Evolutionary conservation across 2,113 vertebrate genomes (phyloP), one percentile per base, ranked within the genome.

Genomic region (Corydoras maculifer): DNA sequence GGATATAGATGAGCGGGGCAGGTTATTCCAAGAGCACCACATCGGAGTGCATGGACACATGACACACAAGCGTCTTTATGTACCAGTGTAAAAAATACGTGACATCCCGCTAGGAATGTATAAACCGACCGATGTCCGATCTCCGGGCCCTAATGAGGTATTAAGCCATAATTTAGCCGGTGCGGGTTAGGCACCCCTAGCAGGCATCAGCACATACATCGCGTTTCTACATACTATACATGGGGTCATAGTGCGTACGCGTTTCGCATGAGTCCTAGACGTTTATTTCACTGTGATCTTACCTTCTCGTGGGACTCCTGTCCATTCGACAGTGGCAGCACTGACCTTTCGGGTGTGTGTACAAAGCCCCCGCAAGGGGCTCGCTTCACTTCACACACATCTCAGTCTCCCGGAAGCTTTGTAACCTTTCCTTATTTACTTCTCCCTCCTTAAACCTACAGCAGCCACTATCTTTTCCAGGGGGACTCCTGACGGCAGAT

Each of bases 241-340:
- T 64, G 53, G 51, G 58, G 53, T 64, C 76, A 76, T 79, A 74
- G 73, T 72, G 61, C 74, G 80, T 58, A 61, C 66, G 71, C 79
- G 58, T 76, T 75, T 32, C 64, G 85, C 76, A 86, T 80, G 77
- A 65, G 77, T 68, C 81, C 53, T 69, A 76, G 81, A 87, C 83
- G 75, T 49, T 61, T 79, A 71, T 76, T 78, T 62, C 81, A 84
- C 82, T 77, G 72, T 80, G 78, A 77, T 78, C 78, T 85, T 79
- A 89, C 88, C 88, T 86, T 81, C 69, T 62, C 74, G 76, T 61
- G 62, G 81, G 81, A 77, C 82, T 79, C 77, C 84, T 82, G 75
- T 67, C 76, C 69, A 72, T 75, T 76, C 73, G 77, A 79, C 83
- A 79, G 73, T 72, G 69, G 74, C 70, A 65, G 67, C 71, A 69